These are phyloP conservation scores for Gisinianus flammeolus DNA, from an alignment of 2,888 invertebrate species.

Conservation along the genomic window DNA sequence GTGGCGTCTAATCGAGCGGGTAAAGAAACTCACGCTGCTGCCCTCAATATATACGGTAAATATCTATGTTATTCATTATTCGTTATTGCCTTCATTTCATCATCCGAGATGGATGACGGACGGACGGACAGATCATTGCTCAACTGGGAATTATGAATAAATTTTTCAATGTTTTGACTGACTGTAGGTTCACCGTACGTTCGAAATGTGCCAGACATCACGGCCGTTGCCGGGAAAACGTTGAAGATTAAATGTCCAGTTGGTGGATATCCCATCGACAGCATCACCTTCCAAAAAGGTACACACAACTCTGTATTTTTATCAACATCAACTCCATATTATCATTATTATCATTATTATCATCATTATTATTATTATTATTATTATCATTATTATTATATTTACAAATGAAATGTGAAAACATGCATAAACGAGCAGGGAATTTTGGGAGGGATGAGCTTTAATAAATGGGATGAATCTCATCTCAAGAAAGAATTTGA, in stretches of 20 bases:
- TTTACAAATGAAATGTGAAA: no score
- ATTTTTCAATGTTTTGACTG: background rate
- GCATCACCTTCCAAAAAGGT: constrained; percentile 64
- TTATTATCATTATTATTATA: no score
- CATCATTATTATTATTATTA: background rate
- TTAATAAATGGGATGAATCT: no score
- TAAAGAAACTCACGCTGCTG: constrained; percentile 63
- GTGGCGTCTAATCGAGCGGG: constrained; percentile 66
- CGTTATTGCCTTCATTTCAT: background rate
- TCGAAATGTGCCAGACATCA: constrained; percentile 60
- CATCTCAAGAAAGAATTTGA: no score
- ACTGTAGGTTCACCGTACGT: constrained; percentile 59
- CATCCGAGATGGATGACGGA: no score
- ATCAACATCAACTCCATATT: no score
- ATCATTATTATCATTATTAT: no score
- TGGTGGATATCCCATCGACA: constrained; percentile 61
- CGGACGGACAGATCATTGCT: no score
- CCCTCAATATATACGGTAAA: constrained; percentile 69
- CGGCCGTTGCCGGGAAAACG: constrained; percentile 60
- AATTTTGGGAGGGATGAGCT: no score
- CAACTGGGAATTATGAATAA: no score
- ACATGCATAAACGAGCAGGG: no score
- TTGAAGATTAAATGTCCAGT: constrained; percentile 60
- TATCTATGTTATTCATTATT: background rate
- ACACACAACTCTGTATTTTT: no score